A percentile compares a stretch with the other conserved stretches of the same genome.
Evolutionary conservation across 2,888 invertebrate genomes (phyloP).

Genomic region (Spatulosminthurus flaviceps): DNA sequence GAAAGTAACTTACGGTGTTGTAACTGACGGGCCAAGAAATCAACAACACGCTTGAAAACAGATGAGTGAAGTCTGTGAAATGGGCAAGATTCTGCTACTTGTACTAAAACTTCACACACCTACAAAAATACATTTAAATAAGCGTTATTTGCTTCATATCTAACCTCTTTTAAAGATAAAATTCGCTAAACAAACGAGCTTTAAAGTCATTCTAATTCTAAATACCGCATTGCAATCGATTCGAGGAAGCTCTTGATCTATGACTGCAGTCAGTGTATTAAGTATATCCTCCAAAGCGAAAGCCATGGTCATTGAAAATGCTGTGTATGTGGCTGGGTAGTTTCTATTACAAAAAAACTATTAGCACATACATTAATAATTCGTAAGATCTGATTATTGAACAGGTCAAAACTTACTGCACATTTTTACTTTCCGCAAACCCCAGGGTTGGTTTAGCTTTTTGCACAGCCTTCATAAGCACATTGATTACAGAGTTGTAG

Average conservation of each 20-base stretch:
- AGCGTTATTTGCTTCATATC: no score
- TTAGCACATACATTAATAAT: no score
- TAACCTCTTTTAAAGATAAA: neutral
- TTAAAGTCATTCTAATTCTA: no score
- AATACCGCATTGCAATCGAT: slow-evolving; percentile 32
- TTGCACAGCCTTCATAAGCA: slow-evolving; percentile 35
- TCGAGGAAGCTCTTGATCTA: slow-evolving; percentile 38
- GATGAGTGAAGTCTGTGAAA: slow-evolving; percentile 45
- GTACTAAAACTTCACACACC: slow-evolving; percentile 42
- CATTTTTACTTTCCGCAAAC: slow-evolving; percentile 36
- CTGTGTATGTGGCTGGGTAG: slow-evolving; percentile 45
- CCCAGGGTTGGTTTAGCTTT: slow-evolving; percentile 42
- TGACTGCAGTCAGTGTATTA: slow-evolving; percentile 36
- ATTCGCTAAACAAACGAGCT: neutral
- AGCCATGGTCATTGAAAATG: slow-evolving; percentile 47
- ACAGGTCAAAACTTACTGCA: slow-evolving; percentile 35
- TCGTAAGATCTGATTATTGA: no score
- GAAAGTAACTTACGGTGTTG: slow-evolving; percentile 37
- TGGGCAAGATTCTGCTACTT: slow-evolving; percentile 42
- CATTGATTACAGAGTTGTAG: slow-evolving; percentile 40
- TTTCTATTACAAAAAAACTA: slow-evolving; percentile 29
- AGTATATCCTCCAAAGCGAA: slow-evolving; percentile 48
- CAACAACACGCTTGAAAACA: slow-evolving; percentile 35
- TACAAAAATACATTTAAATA: no score
- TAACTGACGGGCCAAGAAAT: slow-evolving; percentile 34